A percentile compares a stretch with the other conserved stretches of the same genome.
Evolutionary conservation across 2,113 vertebrate species (phyloP).

Genomic region (Eleginops maclovinus): DNA sequence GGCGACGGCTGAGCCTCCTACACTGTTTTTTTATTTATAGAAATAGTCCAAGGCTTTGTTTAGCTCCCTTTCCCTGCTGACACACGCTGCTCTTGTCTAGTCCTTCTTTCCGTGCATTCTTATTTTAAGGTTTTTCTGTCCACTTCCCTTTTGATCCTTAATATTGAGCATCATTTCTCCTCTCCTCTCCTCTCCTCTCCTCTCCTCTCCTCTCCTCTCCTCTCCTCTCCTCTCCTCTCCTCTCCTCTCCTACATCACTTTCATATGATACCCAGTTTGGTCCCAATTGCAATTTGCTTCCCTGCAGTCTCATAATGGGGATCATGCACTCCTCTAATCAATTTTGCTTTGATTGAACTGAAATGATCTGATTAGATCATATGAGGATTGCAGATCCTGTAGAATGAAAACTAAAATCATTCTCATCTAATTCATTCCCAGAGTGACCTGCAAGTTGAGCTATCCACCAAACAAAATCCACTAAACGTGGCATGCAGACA

Average conservation of each 20-base stretch:
- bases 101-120: not conserved
- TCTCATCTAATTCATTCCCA: slow-evolving; percentile 38
- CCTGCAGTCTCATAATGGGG: slow-evolving; percentile 34
- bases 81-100: slow-evolving; percentile 47
- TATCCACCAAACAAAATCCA: slow-evolving; percentile 27
- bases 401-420: slow-evolving; percentile 24
- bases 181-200: slow-evolving; percentile 6
- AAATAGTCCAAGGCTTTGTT: slow-evolving; percentile 68
- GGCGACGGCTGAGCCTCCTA: slow-evolving; percentile 71
- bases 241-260: slow-evolving; percentile 13
- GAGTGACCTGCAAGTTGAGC: slow-evolving; percentile 30
- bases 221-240: not conserved
- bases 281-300: slow-evolving; percentile 20
- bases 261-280: slow-evolving; percentile 28
- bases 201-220: slow-evolving; percentile 8
- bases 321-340: slow-evolving; percentile 42
- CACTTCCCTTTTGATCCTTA: not conserved
- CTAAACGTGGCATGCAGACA: slow-evolving; percentile 1
- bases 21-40: slow-evolving; percentile 78
- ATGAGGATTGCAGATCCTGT: not conserved
- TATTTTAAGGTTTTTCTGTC: not conserved
- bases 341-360: slow-evolving; percentile 42
- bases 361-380: slow-evolving; percentile 55
- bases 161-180: not conserved
- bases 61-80: slow-evolving; percentile 58